phyloP scores from a whole-genome alignment of 2,888 invertebrate genomes.

The Phymatocera aterrima region DNA sequence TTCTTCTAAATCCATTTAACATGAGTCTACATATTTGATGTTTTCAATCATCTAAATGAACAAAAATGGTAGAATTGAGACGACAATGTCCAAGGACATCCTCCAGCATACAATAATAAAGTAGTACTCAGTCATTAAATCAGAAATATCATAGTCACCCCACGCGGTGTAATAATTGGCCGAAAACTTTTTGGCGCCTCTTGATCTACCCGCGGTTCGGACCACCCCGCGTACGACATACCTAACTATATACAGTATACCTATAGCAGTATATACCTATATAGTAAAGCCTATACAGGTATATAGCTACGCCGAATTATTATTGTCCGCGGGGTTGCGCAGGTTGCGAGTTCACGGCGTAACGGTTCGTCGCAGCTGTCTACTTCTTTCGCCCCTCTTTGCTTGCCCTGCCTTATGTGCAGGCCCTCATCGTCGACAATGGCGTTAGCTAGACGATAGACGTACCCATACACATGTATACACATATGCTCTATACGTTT shows the following conservation, averaged over 20 bases:
- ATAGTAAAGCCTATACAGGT: no score
- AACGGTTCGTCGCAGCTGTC: constrained; percentile 45
- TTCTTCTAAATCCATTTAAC: no score
- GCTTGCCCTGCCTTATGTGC: neutral
- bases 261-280: no score
- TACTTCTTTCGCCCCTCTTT: constrained; percentile 33
- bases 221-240: neutral
- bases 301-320: no score
- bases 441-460: constrained; percentile 27
- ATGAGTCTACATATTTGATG: no score
- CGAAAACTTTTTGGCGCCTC: neutral
- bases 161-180: neutral
- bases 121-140: neutral
- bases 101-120: no score
- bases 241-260: neutral
- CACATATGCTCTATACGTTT: neutral
- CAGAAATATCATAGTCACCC: neutral
- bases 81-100: no score
- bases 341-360: constrained; percentile 41
- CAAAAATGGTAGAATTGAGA: no score
- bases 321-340: constrained; percentile 42
- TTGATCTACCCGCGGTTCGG: neutral
- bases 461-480: neutral
- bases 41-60: no score
- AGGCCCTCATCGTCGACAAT: constrained; percentile 29